phyloP scores from a whole-genome alignment of 2,888 invertebrate species.

The Mechanitis mazaeus region DNA sequence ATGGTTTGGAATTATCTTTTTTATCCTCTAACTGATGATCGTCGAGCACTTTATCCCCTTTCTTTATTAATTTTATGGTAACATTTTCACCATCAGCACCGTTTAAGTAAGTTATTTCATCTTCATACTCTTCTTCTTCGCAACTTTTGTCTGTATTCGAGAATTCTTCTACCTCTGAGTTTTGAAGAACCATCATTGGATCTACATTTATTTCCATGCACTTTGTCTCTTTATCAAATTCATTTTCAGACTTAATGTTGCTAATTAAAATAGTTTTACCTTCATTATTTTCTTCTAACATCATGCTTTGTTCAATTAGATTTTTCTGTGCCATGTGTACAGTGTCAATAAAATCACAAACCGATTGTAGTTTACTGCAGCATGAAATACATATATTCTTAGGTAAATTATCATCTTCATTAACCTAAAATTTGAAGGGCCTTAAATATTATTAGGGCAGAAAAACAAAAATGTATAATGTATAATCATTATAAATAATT shows the following conservation, averaged over 20 bases:
- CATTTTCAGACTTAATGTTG: conserved; percentile 34
- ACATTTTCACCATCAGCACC: conserved; percentile 40
- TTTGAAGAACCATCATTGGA: conserved; percentile 82
- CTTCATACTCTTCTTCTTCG: conserved; percentile 35
- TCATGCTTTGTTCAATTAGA: conserved; percentile 64
- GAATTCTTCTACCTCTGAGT: conserved; percentile 59
- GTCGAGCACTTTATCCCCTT: conserved; percentile 26
- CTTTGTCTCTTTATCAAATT: conserved; percentile 41
- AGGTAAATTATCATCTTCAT: conserved; percentile 80
- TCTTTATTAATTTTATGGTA: conserved; percentile 56
- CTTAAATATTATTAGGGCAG: not conserved
- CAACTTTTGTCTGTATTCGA: conserved; percentile 33
- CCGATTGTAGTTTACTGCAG: conserved; percentile 78
- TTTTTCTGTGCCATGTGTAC: conserved; percentile 79
- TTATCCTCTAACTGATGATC: conserved; percentile 27
- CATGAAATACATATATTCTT: conserved; percentile 82
- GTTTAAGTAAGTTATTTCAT: conserved; percentile 43
- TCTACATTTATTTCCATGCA: conserved; percentile 82
- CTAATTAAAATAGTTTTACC: conserved; percentile 21
- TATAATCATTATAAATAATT: conserved; percentile 22
- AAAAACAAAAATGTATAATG: not conserved
- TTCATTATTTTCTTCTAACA: conserved; percentile 33
- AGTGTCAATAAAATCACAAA: conserved; percentile 81
- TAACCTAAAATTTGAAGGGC: conserved; percentile 65
- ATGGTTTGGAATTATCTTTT: conserved; percentile 54